phyloP scores from a whole-genome alignment of 2,888 invertebrate species.

The Lumbricus terrestris region DNA sequence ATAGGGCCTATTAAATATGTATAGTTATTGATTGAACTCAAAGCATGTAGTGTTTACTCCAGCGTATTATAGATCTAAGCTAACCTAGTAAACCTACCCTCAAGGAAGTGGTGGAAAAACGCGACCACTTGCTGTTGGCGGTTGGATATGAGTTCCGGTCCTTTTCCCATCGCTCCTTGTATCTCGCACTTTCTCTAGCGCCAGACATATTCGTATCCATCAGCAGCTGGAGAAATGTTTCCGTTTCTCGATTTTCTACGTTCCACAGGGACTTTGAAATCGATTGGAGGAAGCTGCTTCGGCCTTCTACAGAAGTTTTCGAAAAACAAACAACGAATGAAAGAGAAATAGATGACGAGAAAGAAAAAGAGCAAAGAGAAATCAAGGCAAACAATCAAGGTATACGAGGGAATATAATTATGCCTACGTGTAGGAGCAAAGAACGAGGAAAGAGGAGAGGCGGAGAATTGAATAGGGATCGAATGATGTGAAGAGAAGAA shows the following conservation, averaged over 20 bases:
- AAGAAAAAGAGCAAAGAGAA: not conserved
- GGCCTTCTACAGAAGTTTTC: not conserved
- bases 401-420: too few relatives aligned
- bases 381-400: not conserved
- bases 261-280: not conserved
- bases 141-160: not conserved
- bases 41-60: not conserved
- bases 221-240: constrained; percentile 10
- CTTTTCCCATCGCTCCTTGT: constrained; percentile 9
- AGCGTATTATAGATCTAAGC: not conserved
- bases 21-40: not conserved
- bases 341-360: not conserved
- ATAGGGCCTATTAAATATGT: too few relatives aligned
- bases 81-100: not conserved
- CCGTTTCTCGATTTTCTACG: not conserved
- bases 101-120: not conserved
- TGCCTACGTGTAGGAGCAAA: too few relatives aligned
- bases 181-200: not conserved
- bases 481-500: not conserved
- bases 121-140: not conserved
- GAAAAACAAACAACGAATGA: not conserved
- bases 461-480: not conserved
- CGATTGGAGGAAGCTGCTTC: not conserved
- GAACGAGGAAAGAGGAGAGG: not conserved
- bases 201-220: constrained; percentile 4